Conservation (phyloP, 92 coral and sea anemone genomes). For the Bergia puertoricense region DNA sequence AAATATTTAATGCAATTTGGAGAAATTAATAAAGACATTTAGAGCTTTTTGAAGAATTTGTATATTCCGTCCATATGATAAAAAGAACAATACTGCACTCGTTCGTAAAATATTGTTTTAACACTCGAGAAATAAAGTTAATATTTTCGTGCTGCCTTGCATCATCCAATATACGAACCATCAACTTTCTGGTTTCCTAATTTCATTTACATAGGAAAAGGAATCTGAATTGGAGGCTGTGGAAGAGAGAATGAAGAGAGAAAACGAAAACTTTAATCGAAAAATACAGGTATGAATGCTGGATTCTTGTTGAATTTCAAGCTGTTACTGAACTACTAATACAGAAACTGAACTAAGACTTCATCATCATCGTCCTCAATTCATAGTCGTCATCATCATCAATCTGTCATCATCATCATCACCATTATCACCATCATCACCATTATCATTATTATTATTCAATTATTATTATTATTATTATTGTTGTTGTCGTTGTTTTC, state of each 20-base stretch:
- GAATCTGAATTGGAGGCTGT: slow-evolving; percentile 69
- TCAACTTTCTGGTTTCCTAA: neutral
- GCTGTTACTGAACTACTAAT: neutral
- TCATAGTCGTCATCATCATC: neutral
- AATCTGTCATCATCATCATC: neutral
- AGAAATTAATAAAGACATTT: too few species aligned
- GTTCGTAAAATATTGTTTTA: too few species aligned
- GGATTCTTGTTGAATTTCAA: neutral
- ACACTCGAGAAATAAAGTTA: too few species aligned
- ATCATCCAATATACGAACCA: too few species aligned
- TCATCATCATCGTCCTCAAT: neutral
- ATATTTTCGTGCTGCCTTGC: too few species aligned
- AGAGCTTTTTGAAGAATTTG: too few species aligned
- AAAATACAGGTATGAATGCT: slow-evolving; percentile 62
- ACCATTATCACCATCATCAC: too few species aligned
- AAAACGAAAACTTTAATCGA: slow-evolving; percentile 61
- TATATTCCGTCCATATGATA: too few species aligned
- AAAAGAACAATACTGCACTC: too few species aligned
- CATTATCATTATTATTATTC: neutral
- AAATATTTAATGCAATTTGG: too few species aligned
- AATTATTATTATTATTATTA: too few species aligned
- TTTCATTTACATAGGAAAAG: slow-evolving; percentile 59
- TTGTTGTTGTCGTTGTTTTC: too few species aligned
- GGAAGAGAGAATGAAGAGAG: slow-evolving; percentile 79
- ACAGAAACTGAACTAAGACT: neutral